Conservation (phyloP, 2,113 vertebrate genomes). For the Lamprotornis superbus region DNA sequence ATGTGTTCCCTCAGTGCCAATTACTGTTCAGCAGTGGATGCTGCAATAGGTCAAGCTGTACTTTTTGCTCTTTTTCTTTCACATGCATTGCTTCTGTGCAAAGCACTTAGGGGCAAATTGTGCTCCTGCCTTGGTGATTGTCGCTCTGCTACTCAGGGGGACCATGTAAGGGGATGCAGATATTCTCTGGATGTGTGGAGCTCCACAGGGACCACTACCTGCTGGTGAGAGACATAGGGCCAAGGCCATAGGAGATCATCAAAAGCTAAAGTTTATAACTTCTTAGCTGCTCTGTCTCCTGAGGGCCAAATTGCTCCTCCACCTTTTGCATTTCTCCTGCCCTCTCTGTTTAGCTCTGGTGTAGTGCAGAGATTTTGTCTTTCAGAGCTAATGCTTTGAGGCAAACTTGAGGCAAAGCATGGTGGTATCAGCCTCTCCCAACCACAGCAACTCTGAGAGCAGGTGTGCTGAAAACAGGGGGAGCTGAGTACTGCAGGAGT, state of each 20-base stretch:
- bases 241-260: background rate
- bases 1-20: slow-evolving; percentile 18
- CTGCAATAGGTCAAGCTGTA: slow-evolving; percentile 49
- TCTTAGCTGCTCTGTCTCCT: background rate
- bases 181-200: background rate
- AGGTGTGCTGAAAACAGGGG: background rate
- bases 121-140: slow-evolving; percentile 13
- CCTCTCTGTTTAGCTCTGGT: background rate
- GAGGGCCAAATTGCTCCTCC: background rate
- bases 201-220: background rate
- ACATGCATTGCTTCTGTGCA: background rate
- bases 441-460: background rate
- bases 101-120: slow-evolving; percentile 10
- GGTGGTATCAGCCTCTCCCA: background rate
- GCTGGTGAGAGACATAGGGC: background rate
- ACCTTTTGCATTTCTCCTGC: background rate
- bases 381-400: background rate
- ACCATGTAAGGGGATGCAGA: accelerated
- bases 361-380: background rate
- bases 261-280: background rate
- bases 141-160: background rate
- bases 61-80: background rate
- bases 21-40: slow-evolving; percentile 14
- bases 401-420: background rate
- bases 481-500: background rate